Conservation (phyloP, 2,797 vertebrate species). For the Sebastes goodei region DNA sequence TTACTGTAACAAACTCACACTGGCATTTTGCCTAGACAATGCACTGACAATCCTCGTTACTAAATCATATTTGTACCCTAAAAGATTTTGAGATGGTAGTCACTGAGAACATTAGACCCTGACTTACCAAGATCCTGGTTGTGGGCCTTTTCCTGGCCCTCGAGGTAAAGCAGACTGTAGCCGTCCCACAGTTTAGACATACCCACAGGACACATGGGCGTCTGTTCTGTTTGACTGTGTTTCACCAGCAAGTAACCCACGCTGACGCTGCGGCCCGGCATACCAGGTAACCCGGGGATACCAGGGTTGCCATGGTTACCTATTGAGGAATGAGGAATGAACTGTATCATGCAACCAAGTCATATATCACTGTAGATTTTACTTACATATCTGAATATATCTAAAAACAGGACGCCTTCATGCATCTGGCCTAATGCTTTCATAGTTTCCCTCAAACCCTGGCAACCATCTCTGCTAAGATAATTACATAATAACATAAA, state of each 20-base stretch:
- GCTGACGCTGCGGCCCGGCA: conserved; percentile 95
- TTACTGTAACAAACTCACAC: neutral
- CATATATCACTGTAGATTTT: neutral
- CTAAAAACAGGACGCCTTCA: neutral
- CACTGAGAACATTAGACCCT: neutral
- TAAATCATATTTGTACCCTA: neutral
- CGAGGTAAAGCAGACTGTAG: conserved; percentile 96
- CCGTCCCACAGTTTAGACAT: conserved; percentile 97
- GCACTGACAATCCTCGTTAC: neutral
- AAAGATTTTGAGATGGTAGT: neutral
- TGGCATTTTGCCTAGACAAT: neutral
- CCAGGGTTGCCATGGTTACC: conserved; percentile 84
- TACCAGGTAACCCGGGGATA: conserved; percentile 85
- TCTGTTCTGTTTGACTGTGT: conserved; percentile 94
- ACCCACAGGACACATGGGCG: conserved; percentile 94
- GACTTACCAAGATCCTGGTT: conserved; percentile 96
- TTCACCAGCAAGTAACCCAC: conserved; percentile 98
- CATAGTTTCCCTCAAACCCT: neutral
- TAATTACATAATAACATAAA: neutral
- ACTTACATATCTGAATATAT: neutral
- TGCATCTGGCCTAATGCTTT: neutral
- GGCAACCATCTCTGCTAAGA: neutral
- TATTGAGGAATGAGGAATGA: conserved; percentile 28
- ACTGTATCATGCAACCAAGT: neutral
- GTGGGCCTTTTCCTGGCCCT: conserved; percentile 98